Base-by-base conservation (phyloP, 2,797 vertebrate species). In the Vultur gryphus region DNA sequence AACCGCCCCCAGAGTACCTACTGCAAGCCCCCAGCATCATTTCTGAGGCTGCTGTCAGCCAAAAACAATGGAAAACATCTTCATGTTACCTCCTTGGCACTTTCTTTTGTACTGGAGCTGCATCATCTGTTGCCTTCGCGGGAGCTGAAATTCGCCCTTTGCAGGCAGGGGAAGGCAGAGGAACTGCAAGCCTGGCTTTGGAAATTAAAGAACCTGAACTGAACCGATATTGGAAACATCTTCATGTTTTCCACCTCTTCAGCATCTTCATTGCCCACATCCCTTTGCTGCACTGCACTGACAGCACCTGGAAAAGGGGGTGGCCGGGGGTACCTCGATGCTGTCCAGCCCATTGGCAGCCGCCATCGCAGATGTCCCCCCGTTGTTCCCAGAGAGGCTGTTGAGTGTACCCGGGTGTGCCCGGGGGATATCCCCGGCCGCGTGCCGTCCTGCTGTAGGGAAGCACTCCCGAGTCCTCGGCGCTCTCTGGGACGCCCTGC, bases 211-310 rank as follows among this genome's bases (percentile, higher is more conserved):
- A 37, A 19, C 49, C 64, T 4, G 1, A 12, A 54, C 46, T 39
- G 39, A 61, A 21, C 29, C 2, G 1, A 14, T 33, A 2, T 5
- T 49, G 6, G 39, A 29, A 39, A 16, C 35, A 13, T 0, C n/a
- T 7, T 26, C 13, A 2, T 10, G 16, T 52, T 66, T 48, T 15
- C 23, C 5, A 1, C 43, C 55, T 51, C 26, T 37, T 55, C 31
- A 7, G 0, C 12, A 9, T 6, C 1, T 5, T 16, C 8, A 6
- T 52, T 3, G 3, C 10, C 13, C n/a, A 1, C 17, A 2, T 9
- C 23, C 17, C 16, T 24, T 28, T 8, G 64, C 46, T 11, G 65
- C 6, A 0, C 31, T 7, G 48, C 37, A 19, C n/a, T 0, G 2
- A 2, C 28, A 13, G 61, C 55, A 21, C 26, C 44, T 33, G 59